Base-by-base conservation (phyloP, 2,113 vertebrate genomes). In the Silurus glanis region DNA sequence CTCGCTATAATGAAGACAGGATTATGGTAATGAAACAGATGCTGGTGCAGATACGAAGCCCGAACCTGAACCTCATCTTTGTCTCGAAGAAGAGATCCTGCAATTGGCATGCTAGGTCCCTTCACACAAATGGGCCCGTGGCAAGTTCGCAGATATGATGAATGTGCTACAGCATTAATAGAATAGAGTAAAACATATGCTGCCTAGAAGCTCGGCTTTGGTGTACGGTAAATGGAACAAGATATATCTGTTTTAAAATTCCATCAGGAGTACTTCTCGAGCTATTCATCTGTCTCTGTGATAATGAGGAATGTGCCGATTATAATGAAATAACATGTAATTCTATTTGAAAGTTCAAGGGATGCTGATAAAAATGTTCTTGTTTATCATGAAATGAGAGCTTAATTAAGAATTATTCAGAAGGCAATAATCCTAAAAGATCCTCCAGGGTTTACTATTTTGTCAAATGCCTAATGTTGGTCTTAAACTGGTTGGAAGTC, bases 11-110 rank as follows among this genome's bases (percentile, higher is more conserved):
- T 92, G 92, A 91, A 90, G 89, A 87, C 79, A 86, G 91, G 94
- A 94, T 94, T 94, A 94, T 94, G 93, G 58, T 92, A 93, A 95
- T 93, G 91, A 93, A 92, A 90, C 92, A 93, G 93, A 93, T 91
- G 92, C 91, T 83, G 83, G 89, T 85, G 90, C 90, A 87, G 92
- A 93, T 94, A 93, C 89, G 87, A 62, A 71, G 88, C 82, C 90
- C 92, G 87, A 93, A 94, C 91, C 93, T 92, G 92, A 90, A 92
- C 93, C 91, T 93, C 90, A 91, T 93, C 93, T 93, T 94, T 94
- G 92, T 93, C 91, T 93, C 88, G 69, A 80, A 59, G 61, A 56
- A 55, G 90, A 92, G 92, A 93, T 92, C 90, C 90, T 80, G 78
- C 84, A 89, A 93, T 92, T 92, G 93, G 91, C 91, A 91, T 90